Conservation (phyloP, 1,140 invertebrate species). For the Paraescarpia echinospica region DNA sequence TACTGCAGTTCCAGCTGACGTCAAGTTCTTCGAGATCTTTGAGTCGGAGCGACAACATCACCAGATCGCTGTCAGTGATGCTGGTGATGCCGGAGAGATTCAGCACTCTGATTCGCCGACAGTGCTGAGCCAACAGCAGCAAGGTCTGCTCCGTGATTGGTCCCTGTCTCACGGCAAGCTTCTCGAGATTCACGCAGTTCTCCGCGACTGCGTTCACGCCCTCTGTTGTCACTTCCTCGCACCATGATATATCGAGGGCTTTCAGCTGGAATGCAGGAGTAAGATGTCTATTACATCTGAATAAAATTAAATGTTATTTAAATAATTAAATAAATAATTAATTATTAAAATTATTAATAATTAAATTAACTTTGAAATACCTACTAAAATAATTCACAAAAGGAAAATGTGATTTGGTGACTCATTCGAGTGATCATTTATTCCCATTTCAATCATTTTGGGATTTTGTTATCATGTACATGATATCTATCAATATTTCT, state of each 20-base stretch:
- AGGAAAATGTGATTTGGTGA: background rate
- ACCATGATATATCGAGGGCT: constrained; percentile 11
- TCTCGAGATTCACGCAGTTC: background rate
- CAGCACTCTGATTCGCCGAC: background rate
- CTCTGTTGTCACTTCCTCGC: constrained; percentile 9
- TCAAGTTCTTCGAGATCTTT: background rate
- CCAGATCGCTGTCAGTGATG: constrained; percentile 1
- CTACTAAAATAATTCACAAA: background rate
- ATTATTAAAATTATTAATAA: too few species aligned
- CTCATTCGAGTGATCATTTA: background rate
- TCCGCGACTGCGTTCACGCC: background rate
- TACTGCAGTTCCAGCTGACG: constrained; percentile 14
- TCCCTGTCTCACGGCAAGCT: background rate
- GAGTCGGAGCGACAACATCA: background rate
- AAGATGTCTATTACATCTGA: background rate
- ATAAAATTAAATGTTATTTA: too few species aligned
- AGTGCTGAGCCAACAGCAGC: background rate
- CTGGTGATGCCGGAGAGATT: constrained; percentile 4
- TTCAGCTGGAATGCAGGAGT: background rate
- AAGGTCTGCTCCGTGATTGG: background rate
- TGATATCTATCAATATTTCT: too few species aligned
- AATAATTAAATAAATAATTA: too few species aligned
- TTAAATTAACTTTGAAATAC: background rate
- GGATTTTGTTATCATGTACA: too few species aligned
- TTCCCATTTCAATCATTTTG: background rate